phyloP scores from a whole-genome alignment of 2,797 vertebrate genomes.

The Taeniopygia guttata region DNA sequence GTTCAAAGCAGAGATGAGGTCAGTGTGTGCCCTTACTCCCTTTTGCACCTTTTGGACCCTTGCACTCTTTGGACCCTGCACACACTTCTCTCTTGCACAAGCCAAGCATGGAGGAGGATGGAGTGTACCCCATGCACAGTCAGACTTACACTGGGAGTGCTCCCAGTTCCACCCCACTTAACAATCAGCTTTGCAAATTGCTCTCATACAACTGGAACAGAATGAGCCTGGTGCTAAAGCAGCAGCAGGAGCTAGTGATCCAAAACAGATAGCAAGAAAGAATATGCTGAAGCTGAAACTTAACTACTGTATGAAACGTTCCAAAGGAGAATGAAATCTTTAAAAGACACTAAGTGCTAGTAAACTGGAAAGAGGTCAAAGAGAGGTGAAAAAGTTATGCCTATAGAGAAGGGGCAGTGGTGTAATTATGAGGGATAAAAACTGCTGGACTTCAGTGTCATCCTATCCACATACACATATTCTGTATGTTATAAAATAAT shows the following conservation, averaged over 20 bases:
- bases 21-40: not conserved
- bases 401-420: not conserved
- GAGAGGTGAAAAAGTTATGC: not conserved
- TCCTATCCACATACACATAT: not conserved
- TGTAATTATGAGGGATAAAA: not conserved
- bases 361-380: not conserved
- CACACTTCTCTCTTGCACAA: not conserved
- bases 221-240: not conserved
- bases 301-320: not conserved
- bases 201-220: not conserved
- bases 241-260: not conserved
- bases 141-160: not conserved
- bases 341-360: not conserved
- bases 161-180: not conserved
- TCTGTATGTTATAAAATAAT: not conserved
- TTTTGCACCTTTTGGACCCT: not conserved
- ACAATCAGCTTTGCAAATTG: fast-evolving
- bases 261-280: not conserved
- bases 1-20: not conserved
- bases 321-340: not conserved
- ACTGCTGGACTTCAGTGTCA: not conserved
- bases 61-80: not conserved
- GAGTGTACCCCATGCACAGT: not conserved
- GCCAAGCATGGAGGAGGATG: not conserved
- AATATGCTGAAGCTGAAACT: not conserved